Conservation (phyloP, 1,140 invertebrate species). For the Sarcophaga bullata region DNA sequence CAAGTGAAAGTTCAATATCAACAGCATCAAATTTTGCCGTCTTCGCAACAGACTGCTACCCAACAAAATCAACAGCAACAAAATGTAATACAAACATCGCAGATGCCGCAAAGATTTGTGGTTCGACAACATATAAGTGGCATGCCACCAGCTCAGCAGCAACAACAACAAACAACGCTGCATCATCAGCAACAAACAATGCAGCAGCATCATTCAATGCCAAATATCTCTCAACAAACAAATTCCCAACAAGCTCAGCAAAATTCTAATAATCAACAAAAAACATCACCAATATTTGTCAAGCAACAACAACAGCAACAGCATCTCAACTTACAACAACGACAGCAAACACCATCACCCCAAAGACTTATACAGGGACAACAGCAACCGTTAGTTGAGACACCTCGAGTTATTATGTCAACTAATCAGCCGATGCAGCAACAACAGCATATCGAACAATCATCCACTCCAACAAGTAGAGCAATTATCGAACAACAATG, state of each 20-base stretch:
- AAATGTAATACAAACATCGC: slow-evolving; percentile 57
- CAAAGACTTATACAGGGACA: not conserved
- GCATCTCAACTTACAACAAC: not conserved
- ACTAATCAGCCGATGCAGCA: not conserved
- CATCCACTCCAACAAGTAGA: not conserved
- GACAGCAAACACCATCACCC: not conserved
- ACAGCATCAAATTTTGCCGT: slow-evolving; percentile 42
- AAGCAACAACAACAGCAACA: slow-evolving; percentile 45
- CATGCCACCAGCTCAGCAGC: slow-evolving; percentile 24
- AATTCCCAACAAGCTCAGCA: slow-evolving; percentile 38
- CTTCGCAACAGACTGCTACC: slow-evolving; percentile 45
- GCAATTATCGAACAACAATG: not conserved
- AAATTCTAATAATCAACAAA: not conserved
- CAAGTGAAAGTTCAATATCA: slow-evolving; percentile 49
- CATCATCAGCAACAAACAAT: slow-evolving; percentile 31
- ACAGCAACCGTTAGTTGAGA: not conserved
- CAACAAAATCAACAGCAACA: slow-evolving; percentile 38
- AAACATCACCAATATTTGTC: slow-evolving; percentile 33
- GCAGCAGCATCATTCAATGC: slow-evolving; percentile 28
- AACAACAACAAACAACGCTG: not conserved
- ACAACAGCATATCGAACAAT: not conserved
- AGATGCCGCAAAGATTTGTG: slow-evolving; percentile 51
- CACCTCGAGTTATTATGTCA: not conserved
- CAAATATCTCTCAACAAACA: slow-evolving; percentile 21
- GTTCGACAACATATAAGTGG: slow-evolving; percentile 58